Conservation (phyloP, 2,888 invertebrate genomes). For the Saturnia pavonia region DNA sequence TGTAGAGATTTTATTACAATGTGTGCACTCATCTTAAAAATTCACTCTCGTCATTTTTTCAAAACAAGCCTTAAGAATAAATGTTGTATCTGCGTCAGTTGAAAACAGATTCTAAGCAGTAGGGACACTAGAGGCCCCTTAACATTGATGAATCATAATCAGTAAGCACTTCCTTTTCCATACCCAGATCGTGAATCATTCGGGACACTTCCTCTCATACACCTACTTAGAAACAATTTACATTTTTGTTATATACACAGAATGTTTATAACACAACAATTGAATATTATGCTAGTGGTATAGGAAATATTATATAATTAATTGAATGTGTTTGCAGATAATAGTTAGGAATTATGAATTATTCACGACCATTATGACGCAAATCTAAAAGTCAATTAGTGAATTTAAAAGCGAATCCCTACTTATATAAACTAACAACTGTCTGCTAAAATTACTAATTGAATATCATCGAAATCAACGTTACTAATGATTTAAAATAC, state of each 20-base stretch:
- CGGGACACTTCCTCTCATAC: constrained; percentile 22
- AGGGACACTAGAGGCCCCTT: constrained; percentile 6
- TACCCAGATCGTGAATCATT: constrained; percentile 21
- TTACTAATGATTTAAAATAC: too few relatives aligned
- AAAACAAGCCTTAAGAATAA: not conserved
- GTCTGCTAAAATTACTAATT: not conserved
- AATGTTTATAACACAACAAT: constrained; percentile 13
- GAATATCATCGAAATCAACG: too few relatives aligned
- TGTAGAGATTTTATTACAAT: too few relatives aligned
- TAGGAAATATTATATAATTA: too few relatives aligned
- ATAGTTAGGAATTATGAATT: not conserved
- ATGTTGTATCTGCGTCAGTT: not conserved
- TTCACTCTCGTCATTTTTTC: too few relatives aligned
- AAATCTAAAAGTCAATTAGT: not conserved
- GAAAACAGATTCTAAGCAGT: constrained; percentile 10
- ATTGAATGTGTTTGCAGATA: not conserved
- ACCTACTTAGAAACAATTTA: constrained; percentile 20
- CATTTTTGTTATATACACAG: constrained; percentile 14
- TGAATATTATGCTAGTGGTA: constrained; percentile 15
- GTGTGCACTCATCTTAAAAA: too few relatives aligned
- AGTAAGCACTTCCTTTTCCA: constrained; percentile 20
- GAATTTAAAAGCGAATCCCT: too few relatives aligned
- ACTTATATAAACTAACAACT: too few relatives aligned
- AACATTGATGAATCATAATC: constrained; percentile 18
- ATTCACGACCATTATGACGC: not conserved